Conservation (phyloP, 92 coral and sea anemone species). For the Chrysogorgia sp. region DNA sequence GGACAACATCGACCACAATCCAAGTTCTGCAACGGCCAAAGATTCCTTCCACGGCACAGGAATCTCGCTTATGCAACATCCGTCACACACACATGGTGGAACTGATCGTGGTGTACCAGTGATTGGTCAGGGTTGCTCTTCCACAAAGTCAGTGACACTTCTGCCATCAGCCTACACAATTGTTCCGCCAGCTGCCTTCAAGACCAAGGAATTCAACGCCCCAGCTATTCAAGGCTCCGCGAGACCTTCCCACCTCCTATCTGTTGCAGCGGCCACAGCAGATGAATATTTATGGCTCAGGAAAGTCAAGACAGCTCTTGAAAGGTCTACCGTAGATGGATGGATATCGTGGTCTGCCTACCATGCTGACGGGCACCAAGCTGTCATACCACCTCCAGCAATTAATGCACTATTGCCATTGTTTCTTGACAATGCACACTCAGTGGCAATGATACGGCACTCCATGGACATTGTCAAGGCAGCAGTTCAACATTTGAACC, state of each 20-base stretch:
- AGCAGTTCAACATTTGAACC: slow-evolving; percentile 25
- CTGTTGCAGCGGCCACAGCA: slow-evolving; percentile 2
- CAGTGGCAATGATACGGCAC: slow-evolving; percentile 44
- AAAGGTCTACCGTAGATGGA: neutral
- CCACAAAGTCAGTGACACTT: slow-evolving; percentile 45
- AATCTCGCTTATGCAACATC: slow-evolving; percentile 39
- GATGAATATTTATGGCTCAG: slow-evolving; percentile 13
- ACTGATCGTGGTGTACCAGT: slow-evolving; percentile 10
- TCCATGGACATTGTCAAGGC: slow-evolving; percentile 44
- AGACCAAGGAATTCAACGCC: neutral
- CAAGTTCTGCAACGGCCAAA: slow-evolving; percentile 18
- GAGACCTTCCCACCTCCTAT: neutral
- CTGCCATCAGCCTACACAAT: slow-evolving; percentile 37
- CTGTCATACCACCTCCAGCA: neutral
- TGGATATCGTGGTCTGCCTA: slow-evolving; percentile 39
- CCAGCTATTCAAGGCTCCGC: slow-evolving; percentile 13
- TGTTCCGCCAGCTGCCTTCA: slow-evolving; percentile 27
- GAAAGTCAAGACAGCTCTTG: slow-evolving; percentile 6
- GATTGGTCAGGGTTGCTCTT: neutral
- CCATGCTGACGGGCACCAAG: slow-evolving; percentile 2
- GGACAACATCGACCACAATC: slow-evolving; percentile 38
- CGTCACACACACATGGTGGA: slow-evolving; percentile 10
- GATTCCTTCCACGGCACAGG: slow-evolving; percentile 46
- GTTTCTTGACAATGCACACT: slow-evolving; percentile 39
- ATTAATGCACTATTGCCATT: slow-evolving; percentile 38